phyloP scores from a whole-genome alignment of 2,797 vertebrate genomes.

The Periparus ater region DNA sequence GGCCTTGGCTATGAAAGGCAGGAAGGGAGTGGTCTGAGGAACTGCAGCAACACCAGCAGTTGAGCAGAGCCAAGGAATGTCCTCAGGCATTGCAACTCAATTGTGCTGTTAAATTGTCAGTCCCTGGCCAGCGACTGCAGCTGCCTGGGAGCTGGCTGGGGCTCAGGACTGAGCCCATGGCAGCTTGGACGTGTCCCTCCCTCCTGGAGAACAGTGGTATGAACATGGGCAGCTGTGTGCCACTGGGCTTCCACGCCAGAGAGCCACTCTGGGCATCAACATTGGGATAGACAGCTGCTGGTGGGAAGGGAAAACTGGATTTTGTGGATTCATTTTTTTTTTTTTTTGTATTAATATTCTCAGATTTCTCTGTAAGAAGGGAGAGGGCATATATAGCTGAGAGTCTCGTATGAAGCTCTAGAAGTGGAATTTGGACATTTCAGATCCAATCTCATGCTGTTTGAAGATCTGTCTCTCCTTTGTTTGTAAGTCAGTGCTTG shows the following conservation, averaged over 20 bases:
- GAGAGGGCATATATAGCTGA: not conserved
- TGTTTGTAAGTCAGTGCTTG: not conserved
- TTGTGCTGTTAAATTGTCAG: slow-evolving; percentile 13
- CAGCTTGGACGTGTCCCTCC: not conserved
- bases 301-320: not conserved
- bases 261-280: not conserved
- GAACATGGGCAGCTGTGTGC: accelerated
- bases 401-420: not conserved
- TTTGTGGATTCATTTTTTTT: not conserved
- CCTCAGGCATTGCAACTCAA: slow-evolving; percentile 3
- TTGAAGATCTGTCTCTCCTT: not conserved
- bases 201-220: not conserved
- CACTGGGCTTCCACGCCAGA: not conserved
- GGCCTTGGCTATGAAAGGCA: slow-evolving; percentile 31
- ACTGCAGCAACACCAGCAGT: slow-evolving; percentile 14
- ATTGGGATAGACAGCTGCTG: not conserved
- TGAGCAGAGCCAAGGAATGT: slow-evolving; percentile 62
- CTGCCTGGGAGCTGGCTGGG: not conserved
- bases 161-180: not conserved
- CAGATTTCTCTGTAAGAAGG: not conserved
- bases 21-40: slow-evolving; percentile 59
- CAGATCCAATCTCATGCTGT: not conserved
- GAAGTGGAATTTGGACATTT: not conserved
- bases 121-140: not conserved
- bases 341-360: not conserved